Evolutionary conservation across 1,140 invertebrate genomes (phyloP), one percentile per base, ranked within the genome.

Genomic region (Acromyrmex heyeri): DNA sequence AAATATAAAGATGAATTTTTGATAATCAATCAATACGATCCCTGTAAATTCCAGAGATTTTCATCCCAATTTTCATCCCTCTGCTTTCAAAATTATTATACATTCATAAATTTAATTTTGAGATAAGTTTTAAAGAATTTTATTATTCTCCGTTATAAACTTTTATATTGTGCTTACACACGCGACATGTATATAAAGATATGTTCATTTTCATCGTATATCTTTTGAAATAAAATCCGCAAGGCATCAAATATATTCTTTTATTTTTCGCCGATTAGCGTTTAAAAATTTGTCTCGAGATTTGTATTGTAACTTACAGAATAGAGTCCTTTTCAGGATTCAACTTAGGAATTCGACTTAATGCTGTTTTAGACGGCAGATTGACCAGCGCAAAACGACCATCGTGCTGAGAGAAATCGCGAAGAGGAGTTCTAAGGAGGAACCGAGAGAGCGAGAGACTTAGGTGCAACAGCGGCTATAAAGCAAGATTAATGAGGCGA

Each of bases 401-500:
- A 64, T 77, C 44, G 14, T 14, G 18, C n/a, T 8, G 79, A 34
- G 79, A 83, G 79, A 83, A 75, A 83, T 83, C 79, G 69, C 72
- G 24, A 53, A 3, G 18, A 78, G 24, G 24, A 88, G 50, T 12
- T 34, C 44, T 21, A 16, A 64, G 57, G 24, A 69, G 38, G 21
- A 61, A 59, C 21, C 34, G 77, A 90, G 82, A 70, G 53, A 73
- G 61, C 69, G 82, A 77, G 69, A 76, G 88, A 87, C 85, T 92
- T 87, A 89, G 88, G 90, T 91, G 86, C 72, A 88, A 87, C 90
- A 86, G 88, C 78, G 70, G 69, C 82, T 85, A 89, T 90, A 88
- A 91, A 91, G 90, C 87, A 92, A 91, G 91, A 92, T 92, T 92
- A 92, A 93, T 92, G 92, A 93, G 91, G 91, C 87, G 87, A 91